phyloP scores from a whole-genome alignment of 2,797 vertebrate genomes.

The Lacerta viridis region DNA sequence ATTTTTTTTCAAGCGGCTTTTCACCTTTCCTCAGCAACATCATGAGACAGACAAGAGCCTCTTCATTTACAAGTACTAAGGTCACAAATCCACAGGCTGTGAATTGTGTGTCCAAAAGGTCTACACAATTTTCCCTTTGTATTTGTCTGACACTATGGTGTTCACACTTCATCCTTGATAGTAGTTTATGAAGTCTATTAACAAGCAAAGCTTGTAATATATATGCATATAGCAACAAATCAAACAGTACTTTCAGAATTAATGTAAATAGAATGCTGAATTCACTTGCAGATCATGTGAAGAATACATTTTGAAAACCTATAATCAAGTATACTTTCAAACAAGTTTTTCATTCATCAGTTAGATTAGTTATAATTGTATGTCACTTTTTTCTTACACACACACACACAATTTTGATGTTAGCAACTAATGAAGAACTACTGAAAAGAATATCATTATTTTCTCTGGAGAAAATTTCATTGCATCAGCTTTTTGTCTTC shows the following conservation, averaged over 20 bases:
- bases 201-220: not conserved
- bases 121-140: fast-evolving
- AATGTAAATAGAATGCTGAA: conserved; percentile 14
- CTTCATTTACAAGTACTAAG: not conserved
- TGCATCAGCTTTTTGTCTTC: not conserved
- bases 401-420: not conserved
- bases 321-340: not conserved
- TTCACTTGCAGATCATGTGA: not conserved
- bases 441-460: not conserved
- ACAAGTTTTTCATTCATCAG: conserved; percentile 12
- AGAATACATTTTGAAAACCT: not conserved
- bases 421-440: conserved; percentile 1
- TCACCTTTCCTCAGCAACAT: not conserved
- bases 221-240: not conserved
- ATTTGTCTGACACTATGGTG: fast-evolving
- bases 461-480: not conserved
- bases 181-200: not conserved
- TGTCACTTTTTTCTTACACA: not conserved
- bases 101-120: fast-evolving
- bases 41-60: not conserved
- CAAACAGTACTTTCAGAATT: not conserved
- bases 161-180: not conserved
- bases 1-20: not conserved
- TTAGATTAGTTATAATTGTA: conserved; percentile 1
- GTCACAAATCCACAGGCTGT: fast-evolving